Base-by-base conservation (phyloP, 2,888 invertebrate species). In the Pristionchus fissidentatus region DNA sequence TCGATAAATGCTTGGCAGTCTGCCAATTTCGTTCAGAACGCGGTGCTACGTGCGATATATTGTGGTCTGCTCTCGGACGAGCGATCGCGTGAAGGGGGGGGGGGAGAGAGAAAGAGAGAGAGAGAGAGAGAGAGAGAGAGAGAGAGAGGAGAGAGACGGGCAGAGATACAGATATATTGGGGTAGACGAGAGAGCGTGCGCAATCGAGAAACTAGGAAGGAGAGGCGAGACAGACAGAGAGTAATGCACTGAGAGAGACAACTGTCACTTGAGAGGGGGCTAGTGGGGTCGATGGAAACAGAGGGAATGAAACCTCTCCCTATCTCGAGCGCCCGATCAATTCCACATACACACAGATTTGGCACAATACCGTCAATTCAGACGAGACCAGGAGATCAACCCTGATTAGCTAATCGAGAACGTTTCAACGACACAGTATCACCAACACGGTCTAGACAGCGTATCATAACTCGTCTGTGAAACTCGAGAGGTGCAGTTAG, bases 221-320 rank as follows among this genome's bases (percentile, higher is more conserved):
- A 26, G 22, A 32, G 29, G 75, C n/a, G 49, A 77, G 49, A 49
- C n/a, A 26, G 75, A 41, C 3, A 77, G 46, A 77, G 75, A 77
- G 43, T 22, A 43, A 46, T 1, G 32, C 19, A 10, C 5, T 2
- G 52, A 52, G 15, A 52, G 78, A 79, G 70, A 26, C 70, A 70
- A 70, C 70, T 70, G 70, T 70, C 43, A 38, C 10, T 10, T 22
- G 0, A n/a, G 43, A 70, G 70, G 43, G 43, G 26, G 26, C 13
- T 10, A 4, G 70, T 15, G 41, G 41, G 70, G 70, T 70, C 70
- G 43, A 41, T 10, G 43, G 62, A 66, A n/a, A 38, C 62, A 66
- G 38, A 38, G 70, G 60, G 29, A 60, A 26, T 70, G n/a, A 26
- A 41, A 22, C 10, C 13, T 38, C 22, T 66, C 41, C 32, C 60